Percentiles rank a stretch among this genome's conserved stretches.
Evolutionary conservation across 2,113 vertebrate genomes (phyloP).

Genomic region (Sinocyclocheilus anophthalmus): DNA sequence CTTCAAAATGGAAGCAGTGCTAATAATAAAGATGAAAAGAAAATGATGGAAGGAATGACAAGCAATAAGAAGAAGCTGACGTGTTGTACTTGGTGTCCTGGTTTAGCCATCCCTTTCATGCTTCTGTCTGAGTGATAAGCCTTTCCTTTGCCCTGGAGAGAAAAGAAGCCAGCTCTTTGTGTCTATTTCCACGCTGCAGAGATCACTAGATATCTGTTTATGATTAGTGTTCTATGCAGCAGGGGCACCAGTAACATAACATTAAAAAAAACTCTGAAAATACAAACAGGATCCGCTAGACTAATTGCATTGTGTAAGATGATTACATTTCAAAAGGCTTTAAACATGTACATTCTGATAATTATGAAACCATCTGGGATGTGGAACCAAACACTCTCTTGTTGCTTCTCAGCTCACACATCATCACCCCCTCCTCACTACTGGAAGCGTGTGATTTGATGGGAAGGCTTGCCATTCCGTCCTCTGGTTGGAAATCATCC

Average conservation of each 20-base stretch:
- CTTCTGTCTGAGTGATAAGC: slow-evolving; percentile 26
- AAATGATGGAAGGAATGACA: slow-evolving; percentile 23
- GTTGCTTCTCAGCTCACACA: slow-evolving; percentile 16
- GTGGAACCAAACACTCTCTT: slow-evolving; percentile 26
- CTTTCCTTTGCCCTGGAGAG: slow-evolving; percentile 21
- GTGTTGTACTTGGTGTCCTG: slow-evolving; percentile 31
- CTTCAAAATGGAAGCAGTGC: slow-evolving; percentile 36
- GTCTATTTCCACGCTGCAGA: slow-evolving; percentile 34
- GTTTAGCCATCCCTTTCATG: slow-evolving; percentile 27
- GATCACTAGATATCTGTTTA: slow-evolving; percentile 43
- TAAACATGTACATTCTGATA: slow-evolving; percentile 1
- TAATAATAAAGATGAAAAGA: slow-evolving; percentile 37
- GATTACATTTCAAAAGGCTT: not conserved
- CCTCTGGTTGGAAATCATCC: slow-evolving; percentile 19
- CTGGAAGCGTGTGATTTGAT: slow-evolving; percentile 11
- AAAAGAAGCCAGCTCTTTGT: slow-evolving; percentile 37
- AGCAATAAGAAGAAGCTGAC: slow-evolving; percentile 26
- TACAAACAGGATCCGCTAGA: slow-evolving; percentile 21
- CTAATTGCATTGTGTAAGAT: slow-evolving; percentile 13
- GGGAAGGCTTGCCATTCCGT: slow-evolving; percentile 2
- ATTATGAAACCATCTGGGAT: slow-evolving; percentile 35
- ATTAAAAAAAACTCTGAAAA: slow-evolving; percentile 30
- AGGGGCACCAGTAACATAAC: slow-evolving; percentile 33
- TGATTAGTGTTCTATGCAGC: slow-evolving; percentile 39
- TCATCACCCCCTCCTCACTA: not conserved